Evolutionary conservation across 2,888 invertebrate species (phyloP).

Genomic region (Dromius quadrimaculatus): DNA sequence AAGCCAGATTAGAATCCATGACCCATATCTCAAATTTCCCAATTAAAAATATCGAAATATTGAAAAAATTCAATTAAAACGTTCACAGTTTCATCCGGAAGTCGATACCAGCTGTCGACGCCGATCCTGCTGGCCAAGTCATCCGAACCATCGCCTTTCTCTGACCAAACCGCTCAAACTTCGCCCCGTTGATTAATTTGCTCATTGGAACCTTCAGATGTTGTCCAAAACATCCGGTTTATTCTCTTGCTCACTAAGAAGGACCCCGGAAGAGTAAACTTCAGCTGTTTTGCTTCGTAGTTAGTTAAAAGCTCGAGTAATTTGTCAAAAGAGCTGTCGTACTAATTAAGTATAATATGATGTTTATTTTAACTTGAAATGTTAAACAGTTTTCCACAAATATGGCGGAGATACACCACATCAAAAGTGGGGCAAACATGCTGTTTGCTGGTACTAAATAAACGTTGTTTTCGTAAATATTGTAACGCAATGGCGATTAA

Average conservation of each 20-base stretch:
- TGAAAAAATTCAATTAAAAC: conserved; percentile 26
- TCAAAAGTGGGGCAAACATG: background rate
- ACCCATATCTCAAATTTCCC: too few species aligned
- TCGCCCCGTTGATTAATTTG: conserved; percentile 28
- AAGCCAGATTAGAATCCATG: too few species aligned
- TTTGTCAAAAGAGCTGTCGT: background rate
- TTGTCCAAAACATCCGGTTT: conserved; percentile 12
- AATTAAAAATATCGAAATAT: background rate
- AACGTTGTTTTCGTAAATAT: too few species aligned
- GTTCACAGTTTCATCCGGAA: conserved; percentile 34
- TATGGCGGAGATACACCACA: background rate
- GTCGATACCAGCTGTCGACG: conserved; percentile 32
- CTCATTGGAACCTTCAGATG: conserved; percentile 17
- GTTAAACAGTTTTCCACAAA: background rate
- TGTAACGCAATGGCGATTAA: too few species aligned
- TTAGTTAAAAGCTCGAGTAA: conserved; percentile 13
- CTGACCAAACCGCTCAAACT: conserved; percentile 3
- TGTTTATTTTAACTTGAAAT: background rate
- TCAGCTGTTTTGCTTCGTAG: conserved; percentile 14
- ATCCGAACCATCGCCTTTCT: conserved; percentile 16
- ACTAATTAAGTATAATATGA: background rate
- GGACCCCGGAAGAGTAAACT: conserved; percentile 1
- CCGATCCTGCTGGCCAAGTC: conserved; percentile 21
- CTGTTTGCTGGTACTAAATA: too few species aligned
- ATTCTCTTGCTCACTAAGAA: background rate